Evolutionary conservation across 1,140 invertebrate species (phyloP), one percentile per base, ranked within the genome.

Genomic region (Pogonomyrmex californicus): DNA sequence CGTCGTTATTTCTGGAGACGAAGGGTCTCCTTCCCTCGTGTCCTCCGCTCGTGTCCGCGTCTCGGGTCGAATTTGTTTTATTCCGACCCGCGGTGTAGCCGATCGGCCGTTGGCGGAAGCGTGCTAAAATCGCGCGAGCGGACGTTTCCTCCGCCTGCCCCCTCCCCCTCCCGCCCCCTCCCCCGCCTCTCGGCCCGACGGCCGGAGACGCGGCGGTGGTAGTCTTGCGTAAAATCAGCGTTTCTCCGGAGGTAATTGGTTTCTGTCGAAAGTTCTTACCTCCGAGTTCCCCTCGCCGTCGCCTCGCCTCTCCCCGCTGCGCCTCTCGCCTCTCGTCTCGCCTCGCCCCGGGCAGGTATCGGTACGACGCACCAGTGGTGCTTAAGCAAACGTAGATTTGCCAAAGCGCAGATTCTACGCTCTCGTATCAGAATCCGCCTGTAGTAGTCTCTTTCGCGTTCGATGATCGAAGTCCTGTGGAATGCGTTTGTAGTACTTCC

Each of bases 1-100:
- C 58, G 23, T 58, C 62, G 88, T 88, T 89, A 89, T 89, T 89
- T 89, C 73, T 62, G 76, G 76, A 23, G 23, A 56, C 10, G 41
- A 47, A 68, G 36, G 38, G 23, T 23, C 23, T 23, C 23, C 23
- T 86, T 82, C 79, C 70, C 63, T 9, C 17, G 7, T n/a, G 14
- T 10, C 63, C n/a, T 12, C 17, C 33, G 33, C 56, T 14, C n/a
- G n/a, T n/a, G n/a, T n/a, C n/a, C n/a, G n/a, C 68, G 68, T 36
- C 47, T 71, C 23, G 10, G 30, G 33, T 70, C 79, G 75, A 60
- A 44, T 38, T 66, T 58, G 81, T 86, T 85, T 88, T 88, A 88
- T 88, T 88, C 62, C 62, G 36, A 38, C 23, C 23, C 75, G 58
- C 47, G 51, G 47, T 63, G 12, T 60, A 79, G 58, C n/a, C 41